Base-by-base conservation (phyloP, 35 echinoderm and acorn worm genomes). In the Eucidaris tribuloides region DNA sequence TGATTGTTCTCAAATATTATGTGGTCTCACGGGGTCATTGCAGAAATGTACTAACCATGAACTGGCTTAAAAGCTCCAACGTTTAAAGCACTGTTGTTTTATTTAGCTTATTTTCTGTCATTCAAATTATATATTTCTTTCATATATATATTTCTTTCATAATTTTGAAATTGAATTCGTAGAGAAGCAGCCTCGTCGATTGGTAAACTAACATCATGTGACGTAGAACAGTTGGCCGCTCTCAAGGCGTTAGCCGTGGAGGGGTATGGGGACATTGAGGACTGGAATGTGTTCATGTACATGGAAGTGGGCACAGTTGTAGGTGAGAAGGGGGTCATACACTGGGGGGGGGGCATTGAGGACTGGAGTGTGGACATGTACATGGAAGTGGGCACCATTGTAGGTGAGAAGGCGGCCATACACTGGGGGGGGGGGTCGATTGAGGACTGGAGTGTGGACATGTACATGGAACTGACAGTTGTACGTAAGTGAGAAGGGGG, bases 251-350 rank as follows among this genome's bases (percentile, higher is more conserved):
- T 77, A 37, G 70, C 66, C n/a, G 70, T 86, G 7, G 68, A 58
- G 9, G 58, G 35, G 33, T 86, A 77, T 54, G 84, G 84, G 2
- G 33, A 17, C 11, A 78, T 86, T 35, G 17, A 24, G 3, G 30
- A 44, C 45, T 86, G 84, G 84, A 45, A 56, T 19, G 66, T 71
- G 7, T 65, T 77, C 22, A 56, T 86, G 2, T 86, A 54, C 33
- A 39, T 71, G 55, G 84, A 86, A 60, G 68, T 86, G 41, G 84
- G 84, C 15, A 57, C 84, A 31, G 45, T 86, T 40, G n/a, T n/a
- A n/a, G n/a, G n/a, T n/a, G n/a, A n/a, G n/a, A n/a, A n/a, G n/a
- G n/a, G n/a, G n/a, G 70, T 50, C n/a, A 55, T 86, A 9, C 46
- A 58, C 9, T 34, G 35, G 33, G 76, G 60, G 38, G 84, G 84